Base-by-base conservation (phyloP, 2,888 invertebrate genomes). In the Pseudanteris insignis region DNA sequence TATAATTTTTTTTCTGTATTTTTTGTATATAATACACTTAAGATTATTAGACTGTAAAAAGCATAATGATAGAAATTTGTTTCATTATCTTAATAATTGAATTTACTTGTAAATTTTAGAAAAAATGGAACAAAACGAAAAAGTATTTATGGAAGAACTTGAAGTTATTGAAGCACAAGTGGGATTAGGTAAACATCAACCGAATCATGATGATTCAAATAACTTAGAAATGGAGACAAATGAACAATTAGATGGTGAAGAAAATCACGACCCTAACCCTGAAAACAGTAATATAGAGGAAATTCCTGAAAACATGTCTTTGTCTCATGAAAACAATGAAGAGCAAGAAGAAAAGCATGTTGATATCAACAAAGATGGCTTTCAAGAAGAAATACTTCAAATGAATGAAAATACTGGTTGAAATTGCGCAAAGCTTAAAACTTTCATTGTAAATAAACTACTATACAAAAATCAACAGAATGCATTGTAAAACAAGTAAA, bases 241-340 rank as follows among this genome's bases (percentile, higher is more conserved):
- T 13, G 66, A 73, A 47, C 44, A 32, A 15, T 69, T 74, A 15
- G 77, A 76, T 11, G 74, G 73, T 0, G 72, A 70, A 25, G 76
- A 79, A 60, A 79, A 80, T 67, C 73, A 73, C 2, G 79, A 79
- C 69, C 77, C 78, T 2, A 77, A 76, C 70, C 76, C 75, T 4
- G 75, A 78, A 4, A 67, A 62, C 36, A 67, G 59, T 43, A 67
- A 65, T 10, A 66, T 66, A 14, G 37, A 46, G 9, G 21, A 36
- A 24, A 46, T 25, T 21, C 28, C 47, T 30, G 62, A 63, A 7
- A 28, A 36, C 26, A 9, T 43, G 29, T 47, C 53, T 1, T 40
- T 38, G 9, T 7, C 18, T 24, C 30, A n/a, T 8, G 33, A 33
- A 9, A 34, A 37, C n/a, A 47, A 50, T 5, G 54, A 51, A 11